Evolutionary conservation across 1,140 invertebrate species (phyloP).

Genomic region (Pectinophora gossypiella): DNA sequence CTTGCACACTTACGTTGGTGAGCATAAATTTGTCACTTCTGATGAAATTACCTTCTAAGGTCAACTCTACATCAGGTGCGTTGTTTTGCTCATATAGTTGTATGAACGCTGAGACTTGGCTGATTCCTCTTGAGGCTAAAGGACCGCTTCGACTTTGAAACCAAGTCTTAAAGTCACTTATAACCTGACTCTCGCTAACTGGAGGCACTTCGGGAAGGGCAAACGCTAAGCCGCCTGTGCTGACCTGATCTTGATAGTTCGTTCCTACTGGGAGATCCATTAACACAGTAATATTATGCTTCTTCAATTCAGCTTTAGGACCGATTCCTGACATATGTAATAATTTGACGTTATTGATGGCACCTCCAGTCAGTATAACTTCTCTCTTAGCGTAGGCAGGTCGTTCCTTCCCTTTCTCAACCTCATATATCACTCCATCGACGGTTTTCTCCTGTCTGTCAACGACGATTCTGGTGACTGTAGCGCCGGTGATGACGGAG

Average conservation of each 20-base stretch:
- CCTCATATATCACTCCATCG: constrained; percentile 76
- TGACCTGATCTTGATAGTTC: constrained; percentile 81
- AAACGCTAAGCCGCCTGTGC: constrained; percentile 49
- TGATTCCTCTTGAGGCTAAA: constrained; percentile 58
- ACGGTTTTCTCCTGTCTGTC: constrained; percentile 76
- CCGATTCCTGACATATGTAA: constrained; percentile 86
- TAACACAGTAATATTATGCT: constrained; percentile 75
- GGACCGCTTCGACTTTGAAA: constrained; percentile 58
- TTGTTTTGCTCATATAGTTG: constrained; percentile 57
- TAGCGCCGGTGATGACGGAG: constrained; percentile 73
- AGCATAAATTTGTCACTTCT: constrained; percentile 67
- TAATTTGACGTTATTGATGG: constrained; percentile 77
- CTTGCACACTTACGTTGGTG: constrained; percentile 56
- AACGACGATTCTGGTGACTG: constrained; percentile 80
- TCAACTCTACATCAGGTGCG: constrained; percentile 59
- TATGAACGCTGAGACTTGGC: constrained; percentile 60
- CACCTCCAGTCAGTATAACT: constrained; percentile 80
- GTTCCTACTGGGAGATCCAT: constrained; percentile 78
- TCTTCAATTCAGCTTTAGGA: constrained; percentile 79
- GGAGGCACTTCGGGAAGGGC: constrained; percentile 39
- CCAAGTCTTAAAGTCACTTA: constrained; percentile 68
- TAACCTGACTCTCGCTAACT: constrained; percentile 42
- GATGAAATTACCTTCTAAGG: constrained; percentile 61
- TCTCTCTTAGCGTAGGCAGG: constrained; percentile 76
- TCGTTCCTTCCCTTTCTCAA: constrained; percentile 55